These are phyloP conservation scores for Allobates femoralis DNA, from an alignment of 2,797 vertebrate species.

Conservation along the genomic window DNA sequence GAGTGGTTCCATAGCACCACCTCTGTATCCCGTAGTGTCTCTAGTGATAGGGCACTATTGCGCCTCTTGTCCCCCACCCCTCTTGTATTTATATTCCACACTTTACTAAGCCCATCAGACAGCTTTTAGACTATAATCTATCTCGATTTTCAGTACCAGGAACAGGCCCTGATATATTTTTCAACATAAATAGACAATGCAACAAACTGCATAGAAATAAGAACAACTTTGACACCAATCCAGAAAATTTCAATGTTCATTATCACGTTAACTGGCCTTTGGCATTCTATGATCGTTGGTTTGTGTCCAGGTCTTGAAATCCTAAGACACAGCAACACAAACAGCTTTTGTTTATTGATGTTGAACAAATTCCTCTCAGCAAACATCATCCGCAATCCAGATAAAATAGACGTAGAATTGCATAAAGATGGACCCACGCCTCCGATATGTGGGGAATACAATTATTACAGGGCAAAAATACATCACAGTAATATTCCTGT, in stretches of 20 bases:
- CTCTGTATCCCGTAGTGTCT: too few relatives aligned
- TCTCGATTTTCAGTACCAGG: neutral
- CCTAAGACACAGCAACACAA: conserved; percentile 35
- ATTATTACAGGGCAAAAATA: neutral
- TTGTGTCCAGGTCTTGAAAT: conserved; percentile 29
- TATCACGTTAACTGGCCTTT: conserved; percentile 22
- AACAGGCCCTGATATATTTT: neutral
- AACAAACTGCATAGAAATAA: neutral
- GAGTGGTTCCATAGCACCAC: too few relatives aligned
- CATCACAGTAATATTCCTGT: neutral
- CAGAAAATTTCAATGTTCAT: conserved; percentile 15
- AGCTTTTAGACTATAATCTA: neutral
- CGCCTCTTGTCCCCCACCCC: too few relatives aligned
- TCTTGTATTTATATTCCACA: too few relatives aligned
- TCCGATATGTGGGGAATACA: neutral
- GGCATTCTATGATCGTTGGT: conserved; percentile 1
- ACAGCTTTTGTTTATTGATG: conserved; percentile 51
- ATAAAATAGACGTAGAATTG: conserved; percentile 17
- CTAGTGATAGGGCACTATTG: too few relatives aligned
- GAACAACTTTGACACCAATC: neutral
- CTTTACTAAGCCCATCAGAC: neutral
- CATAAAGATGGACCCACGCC: neutral
- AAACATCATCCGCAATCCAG: conserved; percentile 51
- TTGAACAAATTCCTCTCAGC: conserved; percentile 31
- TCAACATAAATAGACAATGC: neutral